Conservation (phyloP, 2,797 vertebrate species). For the Miopithecus talapoin region DNA sequence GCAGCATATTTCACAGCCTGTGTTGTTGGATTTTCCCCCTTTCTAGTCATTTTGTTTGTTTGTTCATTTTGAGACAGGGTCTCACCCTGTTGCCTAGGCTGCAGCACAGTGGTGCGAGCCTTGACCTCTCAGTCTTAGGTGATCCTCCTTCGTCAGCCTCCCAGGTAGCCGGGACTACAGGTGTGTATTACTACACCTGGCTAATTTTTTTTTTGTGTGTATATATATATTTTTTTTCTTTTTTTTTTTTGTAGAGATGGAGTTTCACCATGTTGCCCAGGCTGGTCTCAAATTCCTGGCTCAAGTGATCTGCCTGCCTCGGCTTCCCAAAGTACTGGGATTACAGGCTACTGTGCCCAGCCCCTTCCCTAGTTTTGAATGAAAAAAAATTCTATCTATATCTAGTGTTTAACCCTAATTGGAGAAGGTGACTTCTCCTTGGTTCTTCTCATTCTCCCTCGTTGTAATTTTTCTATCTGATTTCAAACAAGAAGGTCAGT, state of each 20-base stretch:
- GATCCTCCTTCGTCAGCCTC: neutral
- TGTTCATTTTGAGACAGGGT: neutral
- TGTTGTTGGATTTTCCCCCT: neutral
- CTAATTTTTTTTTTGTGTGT: neutral
- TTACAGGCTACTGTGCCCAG: neutral
- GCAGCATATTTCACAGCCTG: neutral
- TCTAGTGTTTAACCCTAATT: neutral
- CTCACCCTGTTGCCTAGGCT: neutral
- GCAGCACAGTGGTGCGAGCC: neutral
- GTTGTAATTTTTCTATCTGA: neutral
- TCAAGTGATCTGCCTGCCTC: neutral
- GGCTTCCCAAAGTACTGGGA: neutral
- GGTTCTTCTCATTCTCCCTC: neutral
- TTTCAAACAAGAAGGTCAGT: neutral
- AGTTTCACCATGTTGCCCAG: neutral
- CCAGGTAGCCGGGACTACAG: neutral
- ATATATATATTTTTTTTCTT: rapidly evolving
- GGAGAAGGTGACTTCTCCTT: neutral
- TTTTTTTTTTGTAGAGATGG: neutral
- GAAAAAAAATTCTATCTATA: neutral
- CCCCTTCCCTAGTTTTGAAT: neutral
- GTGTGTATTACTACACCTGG: neutral
- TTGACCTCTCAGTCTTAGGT: neutral
- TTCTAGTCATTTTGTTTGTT: neutral
- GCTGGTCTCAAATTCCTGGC: neutral